Base-by-base conservation (phyloP, 2,797 vertebrate species). In the Sebastes steindachneri region DNA sequence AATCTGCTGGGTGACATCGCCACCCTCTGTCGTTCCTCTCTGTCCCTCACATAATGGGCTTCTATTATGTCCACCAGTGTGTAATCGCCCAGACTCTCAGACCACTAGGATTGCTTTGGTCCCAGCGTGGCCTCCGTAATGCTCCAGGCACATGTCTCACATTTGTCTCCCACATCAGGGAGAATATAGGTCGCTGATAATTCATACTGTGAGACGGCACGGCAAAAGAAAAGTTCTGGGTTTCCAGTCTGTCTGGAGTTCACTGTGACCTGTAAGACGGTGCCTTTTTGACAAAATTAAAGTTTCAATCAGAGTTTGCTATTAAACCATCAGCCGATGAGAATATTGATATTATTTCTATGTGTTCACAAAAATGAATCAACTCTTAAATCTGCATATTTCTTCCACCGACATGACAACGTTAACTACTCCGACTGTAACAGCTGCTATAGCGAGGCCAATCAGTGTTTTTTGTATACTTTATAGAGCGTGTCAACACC, bases 1-100 rank as follows among this genome's bases (percentile, higher is more conserved):
- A 88, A 89, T 90, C 82, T 91, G 80, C 64, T 2, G 14, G 11
- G 53, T 83, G 79, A 87, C 87, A 79, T 83, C 9, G 7, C 72
- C 68, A 59, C 73, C 78, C 26, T 15, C 85, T 60, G 83, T 83
- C 84, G 66, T 74, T 75, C 73, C 73, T 89, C 73, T 59, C 80
- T 75, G 71, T 71, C 79, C 72, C 77, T 79, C 83, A 58, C 72
- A 81, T 87, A 84, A 87, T 86, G 77, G 85, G 54, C 58, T 83
- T 83, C 85, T 75, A 76, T 86, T 83, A 79, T 79, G 78, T 72
- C 15, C 28, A 58, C 71, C 75, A 31, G 76, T 65, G 83, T 86
- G 86, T 77, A 77, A 86, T 88, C 53, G n/a, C 45, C 66, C 71
- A 68, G 75, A 81, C 73, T 77, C 79, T 41, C 63, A 69, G 77